Evolutionary conservation across 2,888 invertebrate species (phyloP).

Genomic region (Hydroisotoma schaefferi): DNA sequence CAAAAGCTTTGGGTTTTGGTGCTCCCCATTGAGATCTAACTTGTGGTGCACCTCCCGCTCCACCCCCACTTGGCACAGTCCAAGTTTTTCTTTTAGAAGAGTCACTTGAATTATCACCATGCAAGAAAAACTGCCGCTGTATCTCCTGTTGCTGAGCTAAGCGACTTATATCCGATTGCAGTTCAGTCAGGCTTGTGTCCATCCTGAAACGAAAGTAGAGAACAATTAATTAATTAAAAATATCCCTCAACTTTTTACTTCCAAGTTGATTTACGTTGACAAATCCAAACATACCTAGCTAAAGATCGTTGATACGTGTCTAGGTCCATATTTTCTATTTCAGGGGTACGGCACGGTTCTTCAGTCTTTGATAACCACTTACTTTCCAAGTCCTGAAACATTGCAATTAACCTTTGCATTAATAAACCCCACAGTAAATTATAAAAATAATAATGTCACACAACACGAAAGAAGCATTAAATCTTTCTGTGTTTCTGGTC

Average conservation of each 20-base stretch:
- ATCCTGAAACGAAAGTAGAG: conserved; percentile 60
- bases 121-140: conserved; percentile 53
- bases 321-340: conserved; percentile 75
- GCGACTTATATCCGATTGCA: conserved; percentile 89
- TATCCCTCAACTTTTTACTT: not conserved
- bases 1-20: conserved; percentile 45
- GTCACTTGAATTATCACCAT: conserved; percentile 42
- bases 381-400: conserved; percentile 52
- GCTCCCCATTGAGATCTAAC: conserved; percentile 49
- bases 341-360: conserved; percentile 62
- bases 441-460: too few relatives aligned
- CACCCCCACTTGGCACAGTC: conserved; percentile 33
- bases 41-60: conserved; percentile 14
- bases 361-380: conserved; percentile 63
- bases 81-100: conserved; percentile 45
- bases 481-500: too few relatives aligned
- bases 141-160: conserved; percentile 78
- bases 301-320: conserved; percentile 78
- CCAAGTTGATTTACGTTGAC: not conserved
- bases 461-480: too few relatives aligned
- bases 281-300: conserved; percentile 61
- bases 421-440: not conserved
- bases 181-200: conserved; percentile 89
- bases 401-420: not conserved
- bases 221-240: not conserved